phyloP scores from a whole-genome alignment of 2,888 invertebrate genomes.

The Oscheius onirici region DNA sequence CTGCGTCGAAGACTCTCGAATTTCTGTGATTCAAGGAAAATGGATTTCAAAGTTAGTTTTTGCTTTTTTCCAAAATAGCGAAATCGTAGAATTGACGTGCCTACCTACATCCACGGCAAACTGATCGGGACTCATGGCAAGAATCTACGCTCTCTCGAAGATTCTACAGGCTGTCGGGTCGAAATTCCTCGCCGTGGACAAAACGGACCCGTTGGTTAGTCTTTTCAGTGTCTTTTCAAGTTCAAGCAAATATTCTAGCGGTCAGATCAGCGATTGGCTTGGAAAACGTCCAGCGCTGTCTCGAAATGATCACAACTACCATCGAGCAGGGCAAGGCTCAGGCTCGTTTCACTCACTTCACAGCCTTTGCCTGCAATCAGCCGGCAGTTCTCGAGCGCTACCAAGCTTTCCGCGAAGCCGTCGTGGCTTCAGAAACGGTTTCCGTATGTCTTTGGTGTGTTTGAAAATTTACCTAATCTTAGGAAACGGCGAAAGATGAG shows the following conservation, averaged over 20 bases:
- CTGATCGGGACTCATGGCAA: conserved; percentile 24
- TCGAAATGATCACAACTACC: conserved; percentile 47
- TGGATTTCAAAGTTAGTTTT: conserved; percentile 12
- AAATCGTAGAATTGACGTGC: conserved; percentile 20
- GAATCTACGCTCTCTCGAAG: conserved; percentile 33
- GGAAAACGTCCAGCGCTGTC: conserved; percentile 48
- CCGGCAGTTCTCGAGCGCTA: conserved; percentile 36
- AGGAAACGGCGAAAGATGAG: conserved; percentile 40
- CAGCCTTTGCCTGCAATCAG: conserved; percentile 42
- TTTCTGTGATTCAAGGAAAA: neutral
- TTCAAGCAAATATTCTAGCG: conserved; percentile 34
- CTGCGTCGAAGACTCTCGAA: neutral
- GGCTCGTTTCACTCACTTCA: conserved; percentile 42
- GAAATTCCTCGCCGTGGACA: conserved; percentile 39
- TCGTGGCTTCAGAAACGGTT: conserved; percentile 15
- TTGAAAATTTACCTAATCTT: neutral
- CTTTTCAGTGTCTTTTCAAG: neutral
- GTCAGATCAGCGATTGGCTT: conserved; percentile 38
- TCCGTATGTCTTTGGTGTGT: neutral
- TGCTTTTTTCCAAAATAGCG: neutral
- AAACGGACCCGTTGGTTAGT: conserved; percentile 36
- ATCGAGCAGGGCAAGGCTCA: conserved; percentile 31
- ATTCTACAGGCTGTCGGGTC: conserved; percentile 41
- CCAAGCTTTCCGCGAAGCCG: conserved; percentile 34
- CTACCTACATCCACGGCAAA: neutral